These are phyloP conservation scores for Strix uralensis DNA, from an alignment of 2,113 vertebrate genomes.

Conservation along the genomic window DNA sequence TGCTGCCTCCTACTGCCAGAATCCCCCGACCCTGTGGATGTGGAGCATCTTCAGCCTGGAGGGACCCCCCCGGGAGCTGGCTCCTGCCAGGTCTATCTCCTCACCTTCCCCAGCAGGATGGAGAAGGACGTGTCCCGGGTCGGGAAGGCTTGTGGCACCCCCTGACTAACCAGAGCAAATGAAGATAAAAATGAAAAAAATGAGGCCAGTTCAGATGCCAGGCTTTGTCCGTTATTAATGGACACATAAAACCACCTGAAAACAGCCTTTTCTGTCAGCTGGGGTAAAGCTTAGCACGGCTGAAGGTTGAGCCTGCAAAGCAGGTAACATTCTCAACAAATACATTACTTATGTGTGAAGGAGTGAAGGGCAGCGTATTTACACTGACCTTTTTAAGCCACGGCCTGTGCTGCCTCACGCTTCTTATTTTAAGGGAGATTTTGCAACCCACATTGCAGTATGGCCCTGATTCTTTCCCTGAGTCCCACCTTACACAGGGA, in stretches of 20 bases:
- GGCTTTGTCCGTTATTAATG: background rate
- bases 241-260: background rate
- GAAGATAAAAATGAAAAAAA: background rate
- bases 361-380: background rate
- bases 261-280: background rate
- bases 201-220: background rate
- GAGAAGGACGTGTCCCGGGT: accelerated
- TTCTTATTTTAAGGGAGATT: background rate
- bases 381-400: background rate
- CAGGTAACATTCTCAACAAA: background rate
- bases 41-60: background rate
- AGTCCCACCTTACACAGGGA: background rate
- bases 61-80: background rate
- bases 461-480: background rate
- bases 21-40: slow-evolving; percentile 5
- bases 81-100: background rate
- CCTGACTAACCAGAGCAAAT: background rate
- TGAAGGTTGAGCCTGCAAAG: background rate
- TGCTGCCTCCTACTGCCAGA: slow-evolving; percentile 66
- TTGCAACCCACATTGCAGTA: background rate
- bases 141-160: background rate
- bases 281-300: background rate
- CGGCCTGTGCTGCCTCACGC: background rate
- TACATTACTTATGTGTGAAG: background rate
- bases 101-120: background rate